Evolutionary conservation across 1,140 invertebrate species (phyloP).

Genomic region (Halotydeus destructor): DNA sequence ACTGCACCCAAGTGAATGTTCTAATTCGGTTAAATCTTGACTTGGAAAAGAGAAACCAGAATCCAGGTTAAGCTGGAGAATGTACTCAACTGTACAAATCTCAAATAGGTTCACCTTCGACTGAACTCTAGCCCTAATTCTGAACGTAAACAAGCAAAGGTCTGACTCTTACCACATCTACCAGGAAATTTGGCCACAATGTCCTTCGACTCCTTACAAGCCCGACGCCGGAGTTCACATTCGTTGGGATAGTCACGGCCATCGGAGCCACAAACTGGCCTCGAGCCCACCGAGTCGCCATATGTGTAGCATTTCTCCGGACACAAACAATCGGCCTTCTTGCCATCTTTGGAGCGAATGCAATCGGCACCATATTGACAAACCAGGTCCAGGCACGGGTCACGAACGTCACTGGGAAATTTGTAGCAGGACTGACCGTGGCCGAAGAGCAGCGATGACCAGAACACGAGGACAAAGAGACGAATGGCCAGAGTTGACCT

Average conservation of each 20-base stretch:
- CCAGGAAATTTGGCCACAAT: constrained; percentile 67
- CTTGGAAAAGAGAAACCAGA: no score
- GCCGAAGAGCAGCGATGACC: constrained; percentile 7
- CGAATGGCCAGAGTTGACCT: no score
- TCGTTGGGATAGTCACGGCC: constrained; percentile 37
- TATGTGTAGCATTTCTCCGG: constrained; percentile 48
- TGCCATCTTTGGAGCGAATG: constrained; percentile 47
- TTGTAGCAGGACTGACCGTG: constrained; percentile 28
- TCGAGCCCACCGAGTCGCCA: constrained; percentile 50
- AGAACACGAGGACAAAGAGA: not conserved
- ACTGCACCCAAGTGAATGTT: no score
- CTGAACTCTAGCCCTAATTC: not conserved
- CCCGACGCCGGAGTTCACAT: constrained; percentile 54
- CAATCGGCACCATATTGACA: constrained; percentile 54
- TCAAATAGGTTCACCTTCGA: no score
- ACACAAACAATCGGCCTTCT: constrained; percentile 45
- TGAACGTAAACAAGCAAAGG: not conserved
- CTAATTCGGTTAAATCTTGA: no score
- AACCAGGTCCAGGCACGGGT: constrained; percentile 47
- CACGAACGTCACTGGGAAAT: constrained; percentile 41
- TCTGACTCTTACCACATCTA: constrained; percentile 77
- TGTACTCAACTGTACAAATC: no score
- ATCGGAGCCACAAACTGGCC: constrained; percentile 42
- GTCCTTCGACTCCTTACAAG: constrained; percentile 46
- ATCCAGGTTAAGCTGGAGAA: no score